Conservation (phyloP, 1,140 invertebrate genomes). For the Drosophila fuyamai region DNA sequence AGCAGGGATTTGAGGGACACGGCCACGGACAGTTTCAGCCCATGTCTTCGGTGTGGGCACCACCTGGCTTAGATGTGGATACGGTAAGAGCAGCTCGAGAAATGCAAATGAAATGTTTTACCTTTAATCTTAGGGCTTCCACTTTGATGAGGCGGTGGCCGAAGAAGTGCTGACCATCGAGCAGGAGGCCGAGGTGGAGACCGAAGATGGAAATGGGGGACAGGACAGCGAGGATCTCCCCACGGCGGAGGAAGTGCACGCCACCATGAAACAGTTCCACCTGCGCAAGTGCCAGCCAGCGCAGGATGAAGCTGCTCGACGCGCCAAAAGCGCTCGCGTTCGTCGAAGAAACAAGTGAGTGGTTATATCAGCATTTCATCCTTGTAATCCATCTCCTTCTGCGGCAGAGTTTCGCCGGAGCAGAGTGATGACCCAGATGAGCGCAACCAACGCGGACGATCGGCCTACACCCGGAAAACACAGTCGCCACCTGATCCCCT, state of each 20-base stretch:
- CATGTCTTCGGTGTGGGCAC: constrained; percentile 74
- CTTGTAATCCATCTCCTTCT: too few species aligned
- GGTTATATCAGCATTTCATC: too few species aligned
- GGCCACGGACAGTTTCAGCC: constrained; percentile 28
- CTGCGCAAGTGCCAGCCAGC: constrained; percentile 75
- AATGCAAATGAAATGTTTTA: too few species aligned
- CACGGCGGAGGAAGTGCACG: constrained; percentile 79
- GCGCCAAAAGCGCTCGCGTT: constrained; percentile 76
- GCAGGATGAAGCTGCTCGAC: constrained; percentile 74
- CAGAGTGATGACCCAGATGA: constrained; percentile 47
- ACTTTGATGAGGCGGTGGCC: constrained; percentile 69
- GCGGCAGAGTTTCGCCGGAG: constrained; percentile 64
- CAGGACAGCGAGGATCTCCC: constrained; percentile 74
- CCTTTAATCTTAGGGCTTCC: constrained; percentile 45
- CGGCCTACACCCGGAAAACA: constrained; percentile 68
- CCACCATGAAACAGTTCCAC: constrained; percentile 83
- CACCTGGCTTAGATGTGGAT: constrained; percentile 53
- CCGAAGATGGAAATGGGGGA: constrained; percentile 67
- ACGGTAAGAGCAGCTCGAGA: constrained; percentile 36
- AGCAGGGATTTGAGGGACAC: constrained; percentile 57
- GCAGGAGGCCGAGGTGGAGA: constrained; percentile 81
- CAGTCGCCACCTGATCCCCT: constrained; percentile 87
- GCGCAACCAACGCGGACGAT: constrained; percentile 45
- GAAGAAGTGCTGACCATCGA: constrained; percentile 78
- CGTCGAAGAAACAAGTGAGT: constrained; percentile 76